A percentile compares a stretch with the other conserved stretches of the same genome.
These are phyloP conservation scores for Thalassarche chlororhynchos DNA, from an alignment of 2,113 vertebrate genomes.

Conservation along the genomic window DNA sequence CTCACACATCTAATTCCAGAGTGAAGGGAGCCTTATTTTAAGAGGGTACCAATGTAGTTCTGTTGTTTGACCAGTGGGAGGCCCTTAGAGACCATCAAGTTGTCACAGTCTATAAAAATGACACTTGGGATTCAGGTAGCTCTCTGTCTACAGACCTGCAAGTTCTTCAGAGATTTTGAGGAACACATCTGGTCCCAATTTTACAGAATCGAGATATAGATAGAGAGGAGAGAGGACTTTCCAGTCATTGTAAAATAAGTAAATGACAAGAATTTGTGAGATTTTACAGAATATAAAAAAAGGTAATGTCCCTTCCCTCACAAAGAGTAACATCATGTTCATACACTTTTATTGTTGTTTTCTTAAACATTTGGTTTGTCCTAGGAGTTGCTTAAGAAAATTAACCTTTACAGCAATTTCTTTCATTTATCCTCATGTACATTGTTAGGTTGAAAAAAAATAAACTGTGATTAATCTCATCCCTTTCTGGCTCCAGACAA, in stretches of 20 bases:
- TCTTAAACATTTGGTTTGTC: neutral
- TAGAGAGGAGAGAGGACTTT: neutral
- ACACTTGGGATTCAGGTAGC: neutral
- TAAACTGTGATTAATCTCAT: neutral
- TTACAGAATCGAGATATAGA: neutral
- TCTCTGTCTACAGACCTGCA: neutral
- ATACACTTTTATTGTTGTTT: neutral
- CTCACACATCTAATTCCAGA: neutral
- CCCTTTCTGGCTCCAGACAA: neutral
- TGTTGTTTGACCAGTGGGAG: slow-evolving; percentile 48
- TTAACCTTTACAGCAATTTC: neutral
- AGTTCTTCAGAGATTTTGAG: neutral
- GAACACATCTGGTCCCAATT: neutral
- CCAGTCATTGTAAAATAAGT: neutral
- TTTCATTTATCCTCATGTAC: neutral
- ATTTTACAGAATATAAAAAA: neutral
- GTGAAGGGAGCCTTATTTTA: neutral
- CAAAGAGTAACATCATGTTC: neutral
- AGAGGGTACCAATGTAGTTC: neutral
- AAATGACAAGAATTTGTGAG: neutral
- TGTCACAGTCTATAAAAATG: neutral
- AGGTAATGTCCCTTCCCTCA: neutral
- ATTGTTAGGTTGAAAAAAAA: neutral
- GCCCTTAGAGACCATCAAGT: slow-evolving; percentile 51
- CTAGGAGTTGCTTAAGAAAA: neutral